Percentiles rank a stretch among this genome's conserved stretches.
Evolutionary conservation across 2,888 invertebrate genomes (phyloP).

Genomic region (Amiota communis): DNA sequence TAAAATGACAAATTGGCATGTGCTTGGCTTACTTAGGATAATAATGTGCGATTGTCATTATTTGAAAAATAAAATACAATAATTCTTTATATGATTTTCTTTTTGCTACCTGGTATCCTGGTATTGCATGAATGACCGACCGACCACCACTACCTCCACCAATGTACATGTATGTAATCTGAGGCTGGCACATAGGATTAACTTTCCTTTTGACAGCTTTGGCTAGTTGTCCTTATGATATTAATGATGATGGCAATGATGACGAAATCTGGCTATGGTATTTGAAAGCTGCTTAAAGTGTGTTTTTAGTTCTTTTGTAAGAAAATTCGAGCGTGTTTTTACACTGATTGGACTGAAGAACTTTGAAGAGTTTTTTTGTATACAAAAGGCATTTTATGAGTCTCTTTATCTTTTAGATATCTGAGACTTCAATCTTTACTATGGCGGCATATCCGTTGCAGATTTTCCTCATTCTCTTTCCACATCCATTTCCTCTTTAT

Average conservation of each 20-base stretch:
- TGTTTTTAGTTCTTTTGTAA: not conserved
- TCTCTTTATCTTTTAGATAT: not conserved
- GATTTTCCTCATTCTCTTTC: not conserved
- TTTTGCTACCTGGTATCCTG: not conserved
- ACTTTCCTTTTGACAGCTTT: slow-evolving; percentile 38
- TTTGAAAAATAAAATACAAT: slow-evolving; percentile 16
- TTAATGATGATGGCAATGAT: too few relatives aligned
- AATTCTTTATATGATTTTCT: not conserved
- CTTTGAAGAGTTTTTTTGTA: not conserved
- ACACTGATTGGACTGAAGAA: not conserved
- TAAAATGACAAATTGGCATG: slow-evolving; percentile 66
- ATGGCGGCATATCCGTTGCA: not conserved
- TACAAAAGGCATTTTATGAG: too few relatives aligned
- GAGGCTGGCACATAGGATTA: slow-evolving; percentile 8
- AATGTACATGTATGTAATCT: slow-evolving; percentile 1
- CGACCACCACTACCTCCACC: too few relatives aligned
- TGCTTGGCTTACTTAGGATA: slow-evolving; percentile 53
- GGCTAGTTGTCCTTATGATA: too few relatives aligned
- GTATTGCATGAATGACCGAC: not conserved
- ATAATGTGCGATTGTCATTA: slow-evolving; percentile 25
- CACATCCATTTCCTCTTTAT: not conserved
- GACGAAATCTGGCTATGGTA: not conserved
- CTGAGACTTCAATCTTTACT: too few relatives aligned
- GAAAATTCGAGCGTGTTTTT: not conserved
- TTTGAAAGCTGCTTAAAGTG: slow-evolving; percentile 15